Evolutionary conservation across 2,113 vertebrate genomes (phyloP), one percentile per base, ranked within the genome.

Genomic region (Lagopus muta): DNA sequence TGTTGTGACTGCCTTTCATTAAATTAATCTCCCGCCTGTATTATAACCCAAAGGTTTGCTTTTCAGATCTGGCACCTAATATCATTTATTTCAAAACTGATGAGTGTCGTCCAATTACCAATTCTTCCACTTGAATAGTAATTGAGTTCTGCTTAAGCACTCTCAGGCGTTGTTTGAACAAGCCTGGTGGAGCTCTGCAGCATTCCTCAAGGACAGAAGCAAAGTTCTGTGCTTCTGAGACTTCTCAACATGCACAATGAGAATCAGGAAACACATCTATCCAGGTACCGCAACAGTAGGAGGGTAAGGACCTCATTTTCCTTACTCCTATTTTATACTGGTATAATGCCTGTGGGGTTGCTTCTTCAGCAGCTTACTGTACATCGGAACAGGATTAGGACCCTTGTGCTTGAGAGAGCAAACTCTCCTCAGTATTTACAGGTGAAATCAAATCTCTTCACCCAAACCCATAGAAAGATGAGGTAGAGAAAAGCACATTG

Each of bases 61-160:
- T 96, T 93, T 83, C 92, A 81, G 72, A 88, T 94, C 64, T 80
- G 21, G 32, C 42, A 64, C 55, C 76, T 96, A 74, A 57, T 86
- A 74, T 77, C 6, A 81, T 88, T 93, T 90, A 77, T 93, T 90
- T 14, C 38, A 71, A 86, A 95, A 86, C 25, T 75, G 88, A 88
- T 90, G 72, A 83, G 65, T 86, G 65, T 83, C 93, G 90, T 82
- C 61, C 82, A 92, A 72, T 96, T 93, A 83, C 64, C 50, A 77
- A 38, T 82, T 95, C 86, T 94, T 96, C 82, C 76, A 92, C 95
- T 90, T 83, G 60, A 95, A 43, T 30, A 86, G 57, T 77, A 94
- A 88, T 75, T 64, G 82, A 88, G 65, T 81, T 96, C 65, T 93
- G 50, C 64, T 86, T 86, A 90, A 96, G 92, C 52, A 93, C 86